A percentile compares a stretch with the other conserved stretches of the same genome.
phyloP scores from a whole-genome alignment of 2,113 vertebrate species.

The Todiramphus chloris region DNA sequence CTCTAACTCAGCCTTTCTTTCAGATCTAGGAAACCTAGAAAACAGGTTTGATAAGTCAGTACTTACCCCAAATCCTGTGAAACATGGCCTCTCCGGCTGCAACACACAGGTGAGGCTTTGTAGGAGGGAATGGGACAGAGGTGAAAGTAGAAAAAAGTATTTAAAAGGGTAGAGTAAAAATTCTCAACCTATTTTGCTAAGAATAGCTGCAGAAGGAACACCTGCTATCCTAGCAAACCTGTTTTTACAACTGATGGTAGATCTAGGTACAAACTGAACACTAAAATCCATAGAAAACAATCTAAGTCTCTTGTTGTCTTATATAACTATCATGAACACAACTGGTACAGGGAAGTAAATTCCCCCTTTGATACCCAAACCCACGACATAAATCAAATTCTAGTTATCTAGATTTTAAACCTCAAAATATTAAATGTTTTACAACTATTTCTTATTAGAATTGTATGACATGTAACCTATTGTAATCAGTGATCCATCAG shows the following conservation, averaged over 20 bases:
- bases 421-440: not conserved
- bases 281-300: not conserved
- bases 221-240: not conserved
- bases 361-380: not conserved
- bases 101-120: not conserved
- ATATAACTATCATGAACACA: not conserved
- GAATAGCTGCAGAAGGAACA: not conserved
- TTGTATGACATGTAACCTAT: not conserved
- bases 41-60: conserved; percentile 60
- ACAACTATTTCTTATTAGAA: not conserved
- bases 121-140: fast-evolving
- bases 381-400: not conserved
- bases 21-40: conserved; percentile 65
- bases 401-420: not conserved
- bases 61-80: not conserved
- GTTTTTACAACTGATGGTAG: not conserved
- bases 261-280: not conserved
- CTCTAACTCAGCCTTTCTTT: conserved; percentile 57
- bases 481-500: not conserved
- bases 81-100: not conserved
- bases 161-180: not conserved
- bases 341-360: not conserved
- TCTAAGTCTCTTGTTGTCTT: fast-evolving
- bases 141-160: not conserved
- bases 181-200: not conserved